Evolutionary conservation across 1,140 invertebrate species (phyloP).

Genomic region (Acromyrmex echinatior): DNA sequence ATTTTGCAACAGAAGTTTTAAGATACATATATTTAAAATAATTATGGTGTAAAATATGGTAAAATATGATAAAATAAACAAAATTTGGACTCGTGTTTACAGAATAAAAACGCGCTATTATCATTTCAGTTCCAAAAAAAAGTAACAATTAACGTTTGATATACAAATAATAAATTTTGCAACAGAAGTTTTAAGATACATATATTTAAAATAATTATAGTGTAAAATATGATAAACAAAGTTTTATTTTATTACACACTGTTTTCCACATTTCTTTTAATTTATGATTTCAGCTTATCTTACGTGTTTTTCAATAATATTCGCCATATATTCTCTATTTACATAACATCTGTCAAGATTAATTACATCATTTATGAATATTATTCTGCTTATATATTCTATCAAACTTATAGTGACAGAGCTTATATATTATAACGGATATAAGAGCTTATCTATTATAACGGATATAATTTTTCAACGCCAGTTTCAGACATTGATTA

Average conservation of each 20-base stretch:
- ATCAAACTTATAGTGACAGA: background rate
- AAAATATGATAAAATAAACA: no score
- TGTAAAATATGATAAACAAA: background rate
- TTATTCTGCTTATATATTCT: background rate
- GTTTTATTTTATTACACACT: background rate
- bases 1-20: no score
- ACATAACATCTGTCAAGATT: background rate
- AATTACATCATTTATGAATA: background rate
- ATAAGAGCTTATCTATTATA: background rate
- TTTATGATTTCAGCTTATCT: background rate
- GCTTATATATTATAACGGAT: no score
- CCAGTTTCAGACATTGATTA: background rate
- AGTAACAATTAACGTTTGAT: background rate
- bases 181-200: background rate
- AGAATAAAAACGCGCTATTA: background rate
- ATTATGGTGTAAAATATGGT: no score
- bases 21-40: no score
- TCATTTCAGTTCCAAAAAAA: background rate
- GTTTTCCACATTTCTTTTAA: background rate
- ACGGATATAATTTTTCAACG: slow-evolving; percentile 3
- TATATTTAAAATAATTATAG: background rate
- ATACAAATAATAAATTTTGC: background rate
- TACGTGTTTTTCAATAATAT: background rate
- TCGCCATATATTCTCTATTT: background rate
- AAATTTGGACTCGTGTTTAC: background rate